Conservation (phyloP, 2,797 vertebrate genomes). For the Rhabdophis nuchalis region DNA sequence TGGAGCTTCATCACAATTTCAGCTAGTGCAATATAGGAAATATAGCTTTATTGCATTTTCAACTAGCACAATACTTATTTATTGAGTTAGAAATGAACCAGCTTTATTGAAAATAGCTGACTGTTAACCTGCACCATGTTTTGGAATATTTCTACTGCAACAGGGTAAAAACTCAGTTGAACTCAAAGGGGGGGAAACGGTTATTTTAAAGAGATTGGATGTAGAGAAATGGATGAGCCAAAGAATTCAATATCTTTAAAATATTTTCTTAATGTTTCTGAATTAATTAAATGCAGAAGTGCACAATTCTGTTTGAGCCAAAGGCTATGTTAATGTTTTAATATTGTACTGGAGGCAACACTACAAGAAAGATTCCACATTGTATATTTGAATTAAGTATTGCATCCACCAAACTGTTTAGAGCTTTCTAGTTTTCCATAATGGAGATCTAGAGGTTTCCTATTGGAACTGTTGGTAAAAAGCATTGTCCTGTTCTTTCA, state of each 20-base stretch:
- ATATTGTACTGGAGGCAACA: not conserved
- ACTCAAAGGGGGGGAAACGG: not conserved
- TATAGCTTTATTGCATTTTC: not conserved
- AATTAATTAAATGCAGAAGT: conserved; percentile 11
- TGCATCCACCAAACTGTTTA: not conserved
- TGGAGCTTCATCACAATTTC: not conserved
- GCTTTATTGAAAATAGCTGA: not conserved
- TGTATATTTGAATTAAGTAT: not conserved
- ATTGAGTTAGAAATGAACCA: conserved; percentile 1
- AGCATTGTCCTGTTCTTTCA: not conserved
- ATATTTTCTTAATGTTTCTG: conserved; percentile 23
- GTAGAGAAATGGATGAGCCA: not conserved
- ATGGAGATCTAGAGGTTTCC: not conserved
- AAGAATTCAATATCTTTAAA: not conserved
- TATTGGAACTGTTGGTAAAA: not conserved
- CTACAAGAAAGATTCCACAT: not conserved
- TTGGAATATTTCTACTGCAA: conserved; percentile 10
- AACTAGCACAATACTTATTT: not conserved
- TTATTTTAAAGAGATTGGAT: not conserved
- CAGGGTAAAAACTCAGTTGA: not conserved
- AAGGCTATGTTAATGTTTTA: not conserved
- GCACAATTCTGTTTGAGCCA: not conserved
- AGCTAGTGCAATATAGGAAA: not conserved
- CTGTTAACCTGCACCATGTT: not conserved
- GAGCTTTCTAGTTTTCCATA: not conserved